Evolutionary conservation across 1,140 invertebrate genomes (phyloP).

Genomic region (Drosophila pruinosa): DNA sequence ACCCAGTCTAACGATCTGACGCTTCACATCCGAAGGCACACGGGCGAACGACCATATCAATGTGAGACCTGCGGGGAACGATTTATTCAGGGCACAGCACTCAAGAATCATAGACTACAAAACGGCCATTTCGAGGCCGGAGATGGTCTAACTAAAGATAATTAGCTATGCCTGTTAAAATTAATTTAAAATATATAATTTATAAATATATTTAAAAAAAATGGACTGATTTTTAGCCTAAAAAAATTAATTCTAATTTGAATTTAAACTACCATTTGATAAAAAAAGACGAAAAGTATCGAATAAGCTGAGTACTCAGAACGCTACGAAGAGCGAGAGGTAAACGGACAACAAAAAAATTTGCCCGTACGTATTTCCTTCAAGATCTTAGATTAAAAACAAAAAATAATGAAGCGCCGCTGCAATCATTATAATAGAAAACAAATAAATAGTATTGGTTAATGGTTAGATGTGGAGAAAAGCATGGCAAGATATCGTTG

Average conservation of each 20-base stretch:
- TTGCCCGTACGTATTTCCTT: no score
- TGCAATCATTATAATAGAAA: no score
- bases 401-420: no score
- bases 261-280: neutral
- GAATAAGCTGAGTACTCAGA: no score
- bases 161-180: neutral
- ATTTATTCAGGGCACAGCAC: conserved; percentile 79
- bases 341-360: no score
- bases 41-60: conserved; percentile 84
- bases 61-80: conserved; percentile 74
- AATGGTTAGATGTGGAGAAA: no score
- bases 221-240: neutral
- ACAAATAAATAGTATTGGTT: no score
- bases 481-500: no score
- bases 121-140: conserved; percentile 59
- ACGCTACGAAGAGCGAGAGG: no score
- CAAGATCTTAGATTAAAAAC: no score
- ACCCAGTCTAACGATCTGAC: conserved; percentile 85
- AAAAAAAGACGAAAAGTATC: no score
- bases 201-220: neutral
- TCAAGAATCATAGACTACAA: conserved; percentile 74
- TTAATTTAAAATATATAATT: neutral
- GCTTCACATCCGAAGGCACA: conserved; percentile 84
- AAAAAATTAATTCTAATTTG: neutral
- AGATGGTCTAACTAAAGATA: neutral